Conservation (phyloP, 2,888 invertebrate species). For the Agrotis puta region DNA sequence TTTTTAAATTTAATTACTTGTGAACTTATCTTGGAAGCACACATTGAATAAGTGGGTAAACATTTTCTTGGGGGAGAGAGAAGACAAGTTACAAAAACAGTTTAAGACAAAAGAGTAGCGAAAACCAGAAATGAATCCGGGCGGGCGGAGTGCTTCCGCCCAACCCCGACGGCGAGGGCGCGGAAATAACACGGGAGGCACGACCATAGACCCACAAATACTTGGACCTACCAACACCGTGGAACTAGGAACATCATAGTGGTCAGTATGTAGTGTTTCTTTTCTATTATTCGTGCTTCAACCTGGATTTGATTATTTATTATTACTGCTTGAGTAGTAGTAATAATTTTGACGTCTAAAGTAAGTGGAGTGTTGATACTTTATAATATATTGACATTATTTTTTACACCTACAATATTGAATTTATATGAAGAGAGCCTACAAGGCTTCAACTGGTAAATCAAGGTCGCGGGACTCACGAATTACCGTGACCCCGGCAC, state of each 20-base stretch:
- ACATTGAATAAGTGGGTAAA: slow-evolving; percentile 71
- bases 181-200: slow-evolving; percentile 79
- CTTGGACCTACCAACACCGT: slow-evolving; percentile 52
- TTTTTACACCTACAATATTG: too few species aligned
- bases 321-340: too few species aligned
- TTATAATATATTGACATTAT: too few species aligned
- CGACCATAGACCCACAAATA: slow-evolving; percentile 66
- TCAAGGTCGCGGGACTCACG: too few species aligned
- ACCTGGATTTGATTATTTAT: too few species aligned
- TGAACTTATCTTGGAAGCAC: slow-evolving; percentile 64
- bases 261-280: neutral
- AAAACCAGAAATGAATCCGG: slow-evolving; percentile 89
- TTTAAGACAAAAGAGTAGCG: slow-evolving; percentile 89
- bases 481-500: too few species aligned
- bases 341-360: too few species aligned
- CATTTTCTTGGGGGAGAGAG: slow-evolving; percentile 75
- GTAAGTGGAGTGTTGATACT: neutral
- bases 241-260: neutral
- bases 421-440: too few species aligned
- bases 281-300: neutral
- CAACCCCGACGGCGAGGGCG: slow-evolving; percentile 77
- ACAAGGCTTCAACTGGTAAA: too few species aligned
- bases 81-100: slow-evolving; percentile 86
- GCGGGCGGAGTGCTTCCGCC: slow-evolving; percentile 82
- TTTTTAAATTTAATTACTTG: slow-evolving; percentile 56